Percentiles rank a stretch among this genome's conserved stretches.
Conservation (phyloP, 2,797 vertebrate species). For the Melanotaenia boesemani region DNA sequence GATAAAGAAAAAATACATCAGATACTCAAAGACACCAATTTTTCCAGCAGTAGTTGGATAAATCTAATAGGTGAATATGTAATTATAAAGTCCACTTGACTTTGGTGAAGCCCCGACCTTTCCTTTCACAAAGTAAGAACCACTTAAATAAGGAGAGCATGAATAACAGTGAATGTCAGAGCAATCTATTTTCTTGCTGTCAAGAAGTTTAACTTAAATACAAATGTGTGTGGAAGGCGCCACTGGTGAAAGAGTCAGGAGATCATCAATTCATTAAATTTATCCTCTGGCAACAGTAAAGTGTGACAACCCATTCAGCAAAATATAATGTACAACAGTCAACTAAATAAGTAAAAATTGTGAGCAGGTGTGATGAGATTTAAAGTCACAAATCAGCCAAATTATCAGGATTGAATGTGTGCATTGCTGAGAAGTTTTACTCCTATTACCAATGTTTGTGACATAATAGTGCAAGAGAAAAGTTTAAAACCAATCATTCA, state of each 20-base stretch:
- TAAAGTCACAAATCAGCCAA: background rate
- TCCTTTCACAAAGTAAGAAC: conserved; percentile 7
- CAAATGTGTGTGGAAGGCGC: background rate
- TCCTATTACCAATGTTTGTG: too few relatives aligned
- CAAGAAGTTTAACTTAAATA: background rate
- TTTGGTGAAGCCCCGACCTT: conserved; percentile 13
- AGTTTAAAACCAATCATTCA: too few relatives aligned
- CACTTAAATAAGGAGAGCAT: background rate
- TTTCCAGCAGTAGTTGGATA: conserved; percentile 5
- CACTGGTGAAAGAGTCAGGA: background rate
- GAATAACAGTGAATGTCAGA: background rate
- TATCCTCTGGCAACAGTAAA: background rate
- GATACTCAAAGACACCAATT: background rate
- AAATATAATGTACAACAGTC: background rate
- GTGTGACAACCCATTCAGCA: background rate
- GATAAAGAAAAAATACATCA: too few relatives aligned
- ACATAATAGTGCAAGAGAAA: too few relatives aligned
- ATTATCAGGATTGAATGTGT: background rate
- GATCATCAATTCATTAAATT: background rate
- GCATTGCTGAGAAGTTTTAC: background rate
- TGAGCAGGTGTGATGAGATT: background rate
- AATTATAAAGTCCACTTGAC: conserved; percentile 7
- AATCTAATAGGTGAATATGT: conserved; percentile 11
- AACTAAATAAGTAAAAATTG: background rate
- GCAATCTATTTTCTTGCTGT: background rate